These are phyloP conservation scores for Rhinella marina DNA, from an alignment of 2,797 vertebrate species.

Conservation along the genomic window DNA sequence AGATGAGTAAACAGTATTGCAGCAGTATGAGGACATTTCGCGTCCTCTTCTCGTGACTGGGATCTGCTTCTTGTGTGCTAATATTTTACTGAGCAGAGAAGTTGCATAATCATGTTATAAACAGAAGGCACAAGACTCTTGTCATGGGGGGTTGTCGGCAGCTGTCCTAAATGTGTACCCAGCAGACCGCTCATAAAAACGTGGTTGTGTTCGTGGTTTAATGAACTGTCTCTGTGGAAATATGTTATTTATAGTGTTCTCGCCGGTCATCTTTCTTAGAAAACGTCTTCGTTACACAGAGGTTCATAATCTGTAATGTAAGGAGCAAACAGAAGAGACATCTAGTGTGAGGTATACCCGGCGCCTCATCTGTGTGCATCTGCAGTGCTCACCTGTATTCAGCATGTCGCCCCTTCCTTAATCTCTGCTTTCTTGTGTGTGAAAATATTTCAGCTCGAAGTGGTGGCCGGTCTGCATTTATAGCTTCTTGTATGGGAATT, in stretches of 20 bases:
- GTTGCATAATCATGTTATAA: conserved; percentile 4
- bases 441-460: no score
- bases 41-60: background rate
- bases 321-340: background rate
- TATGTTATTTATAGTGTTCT: conserved; percentile 13
- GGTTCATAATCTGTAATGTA: background rate
- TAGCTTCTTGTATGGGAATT: no score
- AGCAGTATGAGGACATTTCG: background rate
- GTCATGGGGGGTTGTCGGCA: conserved; percentile 17
- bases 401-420: no score
- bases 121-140: background rate
- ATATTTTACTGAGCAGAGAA: background rate
- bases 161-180: background rate
- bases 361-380: no score
- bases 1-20: background rate
- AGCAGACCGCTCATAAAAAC: background rate
- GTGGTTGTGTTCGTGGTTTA: background rate
- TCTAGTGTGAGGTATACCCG: no score
- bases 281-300: background rate
- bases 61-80: background rate
- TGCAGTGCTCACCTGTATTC: no score
- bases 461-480: no score
- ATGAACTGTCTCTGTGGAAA: background rate
- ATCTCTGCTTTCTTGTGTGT: no score
- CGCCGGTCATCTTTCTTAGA: background rate